Percentiles rank a stretch among this genome's conserved stretches.
Evolutionary conservation across 1,140 invertebrate species (phyloP).

Genomic region (Hylaeus anthracinus): DNA sequence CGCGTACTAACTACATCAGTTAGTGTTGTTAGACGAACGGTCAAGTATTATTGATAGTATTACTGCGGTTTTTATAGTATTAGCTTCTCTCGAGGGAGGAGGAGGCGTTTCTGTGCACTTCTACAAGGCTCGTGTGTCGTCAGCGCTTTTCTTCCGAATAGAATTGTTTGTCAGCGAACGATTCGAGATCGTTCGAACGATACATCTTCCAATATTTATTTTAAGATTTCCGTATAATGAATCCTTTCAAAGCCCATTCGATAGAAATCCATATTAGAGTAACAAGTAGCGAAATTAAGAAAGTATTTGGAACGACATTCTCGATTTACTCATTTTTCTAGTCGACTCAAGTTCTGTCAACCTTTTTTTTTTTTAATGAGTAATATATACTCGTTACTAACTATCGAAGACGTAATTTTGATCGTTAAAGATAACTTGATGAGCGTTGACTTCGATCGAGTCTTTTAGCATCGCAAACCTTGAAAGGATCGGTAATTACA

Average conservation of each 20-base stretch:
- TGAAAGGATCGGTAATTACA: not conserved
- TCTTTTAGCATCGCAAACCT: not conserved
- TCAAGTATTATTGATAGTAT: conserved; percentile 53
- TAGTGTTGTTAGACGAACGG: conserved; percentile 79
- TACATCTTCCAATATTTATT: not conserved
- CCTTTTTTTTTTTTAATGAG: no score
- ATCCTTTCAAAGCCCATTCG: conserved; percentile 3
- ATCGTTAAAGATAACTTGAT: not conserved
- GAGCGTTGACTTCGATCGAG: not conserved
- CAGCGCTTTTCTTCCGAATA: conserved; percentile 9
- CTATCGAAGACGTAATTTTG: no score
- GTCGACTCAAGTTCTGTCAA: no score
- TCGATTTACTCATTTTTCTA: no score
- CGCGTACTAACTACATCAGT: conserved; percentile 68
- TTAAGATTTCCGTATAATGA: no score
- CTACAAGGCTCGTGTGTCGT: conserved; percentile 8
- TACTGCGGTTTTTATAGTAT: conserved; percentile 24
- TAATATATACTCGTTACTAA: no score
- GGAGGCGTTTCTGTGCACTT: conserved; percentile 21
- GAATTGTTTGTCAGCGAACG: not conserved
- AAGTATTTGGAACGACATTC: not conserved
- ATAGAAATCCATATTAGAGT: no score
- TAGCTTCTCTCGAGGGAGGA: not conserved
- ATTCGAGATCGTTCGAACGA: not conserved
- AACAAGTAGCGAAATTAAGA: not conserved